Conservation (phyloP, 2,113 vertebrate species). For the Garra rufa region DNA sequence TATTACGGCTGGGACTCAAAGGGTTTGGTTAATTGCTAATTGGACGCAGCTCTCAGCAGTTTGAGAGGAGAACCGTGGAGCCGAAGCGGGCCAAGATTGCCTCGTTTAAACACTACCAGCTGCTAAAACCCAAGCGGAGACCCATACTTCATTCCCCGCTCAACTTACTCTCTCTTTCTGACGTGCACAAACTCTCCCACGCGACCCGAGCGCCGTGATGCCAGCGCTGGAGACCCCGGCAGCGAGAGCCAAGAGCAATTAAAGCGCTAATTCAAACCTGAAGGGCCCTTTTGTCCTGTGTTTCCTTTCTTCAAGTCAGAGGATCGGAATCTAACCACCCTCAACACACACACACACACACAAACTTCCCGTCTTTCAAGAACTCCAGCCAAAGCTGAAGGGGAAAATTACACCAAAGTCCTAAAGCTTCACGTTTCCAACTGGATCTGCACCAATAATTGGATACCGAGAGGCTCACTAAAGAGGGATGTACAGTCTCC, state of each 20-base stretch:
- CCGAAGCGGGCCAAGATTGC: background rate
- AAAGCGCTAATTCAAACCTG: constrained; percentile 79
- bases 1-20: background rate
- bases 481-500: background rate
- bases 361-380: background rate
- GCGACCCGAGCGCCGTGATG: constrained; percentile 71
- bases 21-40: constrained; percentile 20
- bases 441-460: background rate
- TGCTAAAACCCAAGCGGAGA: constrained; percentile 35
- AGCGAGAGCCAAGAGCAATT: constrained; percentile 80
- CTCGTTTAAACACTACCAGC: constrained; percentile 52
- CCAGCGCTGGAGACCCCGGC: constrained; percentile 65
- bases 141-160: constrained; percentile 50
- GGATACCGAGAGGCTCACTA: background rate
- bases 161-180: constrained; percentile 63
- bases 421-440: constrained; percentile 4
- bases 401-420: constrained; percentile 18
- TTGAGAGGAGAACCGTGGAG: constrained; percentile 37
- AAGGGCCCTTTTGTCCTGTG: constrained; percentile 78
- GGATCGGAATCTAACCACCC: constrained; percentile 76
- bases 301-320: constrained; percentile 79
- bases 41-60: background rate
- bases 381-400: constrained; percentile 34
- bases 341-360: constrained; percentile 54
- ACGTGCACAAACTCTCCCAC: constrained; percentile 68